Conservation (phyloP, 2,113 vertebrate genomes). For the Morone chrysops region DNA sequence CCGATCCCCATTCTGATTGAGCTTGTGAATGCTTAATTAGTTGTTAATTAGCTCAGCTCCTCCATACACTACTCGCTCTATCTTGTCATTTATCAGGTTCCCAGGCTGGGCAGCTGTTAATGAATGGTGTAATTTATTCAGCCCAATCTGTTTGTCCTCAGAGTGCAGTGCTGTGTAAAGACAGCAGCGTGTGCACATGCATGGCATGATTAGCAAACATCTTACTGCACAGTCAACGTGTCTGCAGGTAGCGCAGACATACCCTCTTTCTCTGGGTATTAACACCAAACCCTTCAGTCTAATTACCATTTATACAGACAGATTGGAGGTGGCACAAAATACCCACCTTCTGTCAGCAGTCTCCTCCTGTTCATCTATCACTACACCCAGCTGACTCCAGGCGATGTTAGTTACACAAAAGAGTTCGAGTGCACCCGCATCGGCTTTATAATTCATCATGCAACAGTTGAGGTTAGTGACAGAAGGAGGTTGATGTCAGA, state of each 20-base stretch:
- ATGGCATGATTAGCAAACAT: constrained; percentile 53
- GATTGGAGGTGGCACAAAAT: constrained; percentile 52
- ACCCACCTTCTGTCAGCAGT: constrained; percentile 57
- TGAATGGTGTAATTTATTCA: constrained; percentile 79
- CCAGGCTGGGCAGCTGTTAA: constrained; percentile 76
- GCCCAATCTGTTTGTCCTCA: constrained; percentile 75
- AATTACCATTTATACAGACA: constrained; percentile 51
- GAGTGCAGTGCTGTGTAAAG: constrained; percentile 34
- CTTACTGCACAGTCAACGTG: constrained; percentile 31
- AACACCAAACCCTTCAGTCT: constrained; percentile 39
- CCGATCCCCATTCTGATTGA: constrained; percentile 21
- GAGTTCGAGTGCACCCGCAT: constrained; percentile 13
- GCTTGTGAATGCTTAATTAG: constrained; percentile 70
- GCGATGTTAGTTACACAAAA: constrained; percentile 43
- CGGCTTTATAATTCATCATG: constrained; percentile 35
- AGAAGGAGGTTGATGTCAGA: constrained; percentile 64
- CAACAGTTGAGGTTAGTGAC: constrained; percentile 50
- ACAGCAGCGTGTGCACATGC: constrained; percentile 36
- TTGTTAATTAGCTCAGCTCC: constrained; percentile 71
- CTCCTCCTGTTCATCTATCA: constrained; percentile 60
- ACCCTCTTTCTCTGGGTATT: constrained; percentile 18
- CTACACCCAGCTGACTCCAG: constrained; percentile 24
- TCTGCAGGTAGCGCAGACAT: constrained; percentile 34
- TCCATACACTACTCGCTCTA: constrained; percentile 41
- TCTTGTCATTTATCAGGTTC: constrained; percentile 72